Base-by-base conservation (phyloP, 2,113 vertebrate genomes). In the Alexandromys fortis region DNA sequence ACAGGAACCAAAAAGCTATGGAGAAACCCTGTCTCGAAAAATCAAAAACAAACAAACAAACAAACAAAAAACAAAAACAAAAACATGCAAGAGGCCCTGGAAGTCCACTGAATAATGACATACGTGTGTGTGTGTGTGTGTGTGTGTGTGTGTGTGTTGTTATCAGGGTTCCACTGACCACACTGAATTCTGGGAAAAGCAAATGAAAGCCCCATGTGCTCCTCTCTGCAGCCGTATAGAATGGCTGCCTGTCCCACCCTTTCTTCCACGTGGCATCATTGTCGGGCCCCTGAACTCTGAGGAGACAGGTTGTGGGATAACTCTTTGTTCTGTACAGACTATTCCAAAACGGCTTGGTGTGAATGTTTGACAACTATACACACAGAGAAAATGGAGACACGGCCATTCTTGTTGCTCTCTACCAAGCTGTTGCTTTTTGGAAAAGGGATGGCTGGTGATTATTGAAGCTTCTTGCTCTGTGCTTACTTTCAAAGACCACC, bases 321-420 rank as follows among this genome's bases (percentile, higher is more conserved):
- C 9, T 16, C 9, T 33, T 5, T 26, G 65, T 35, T 45, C n/a
- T 22, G 2, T 28, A 16, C 0, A 1, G 55, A 35, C 42, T 1
- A 17, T 0, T 30, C 58, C 47, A 17, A n/a, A 2, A 5, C 0
- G 3, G 45, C 19, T 3, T 1, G 61, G 9, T 9, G 3, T 33
- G 30, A 38, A 4, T 6, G 33, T 35, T 55, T 65, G 45, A 35
- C 49, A 1, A 7, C 8, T 0, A 1, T 10, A 8, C 13, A 1
- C 19, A 10, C 17, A 5, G 16, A 45, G 26, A 52, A 52, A 11
- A 30, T 14, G 0, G 0, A 42, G 8, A 73, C 42, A n/a, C 19
- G 0, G 21, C 12, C 0, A 4, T 0, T 30, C 7, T 9, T 0
- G 4, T 1, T 3, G 4, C 17, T 58, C 38, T 65, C 22, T 26